Conservation (phyloP, 2,888 invertebrate species). For the Empis stercorea region DNA sequence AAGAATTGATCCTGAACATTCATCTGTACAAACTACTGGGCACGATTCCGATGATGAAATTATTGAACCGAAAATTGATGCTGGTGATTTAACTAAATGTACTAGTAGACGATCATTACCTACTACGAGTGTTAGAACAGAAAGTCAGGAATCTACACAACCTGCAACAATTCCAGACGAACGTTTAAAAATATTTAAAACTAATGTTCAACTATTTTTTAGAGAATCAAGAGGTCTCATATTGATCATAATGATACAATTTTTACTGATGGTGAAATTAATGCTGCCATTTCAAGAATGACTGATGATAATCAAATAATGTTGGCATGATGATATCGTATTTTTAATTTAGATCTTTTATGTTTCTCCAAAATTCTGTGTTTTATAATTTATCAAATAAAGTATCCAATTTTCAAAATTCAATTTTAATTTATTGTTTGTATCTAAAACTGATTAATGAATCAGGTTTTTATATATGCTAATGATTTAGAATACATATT, state of each 20-base stretch:
- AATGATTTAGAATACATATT: too few species aligned
- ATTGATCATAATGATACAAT: slow-evolving; percentile 47
- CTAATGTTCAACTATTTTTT: slow-evolving; percentile 61
- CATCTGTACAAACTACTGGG: slow-evolving; percentile 4
- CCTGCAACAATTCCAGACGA: slow-evolving; percentile 34
- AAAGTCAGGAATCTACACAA: slow-evolving; percentile 11
- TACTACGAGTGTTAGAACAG: slow-evolving; percentile 8
- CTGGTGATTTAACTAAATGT: slow-evolving; percentile 32
- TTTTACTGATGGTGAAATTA: slow-evolving; percentile 57
- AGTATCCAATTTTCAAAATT: too few species aligned
- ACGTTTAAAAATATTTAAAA: slow-evolving; percentile 54
- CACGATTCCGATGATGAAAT: slow-evolving; percentile 25
- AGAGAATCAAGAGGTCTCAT: slow-evolving; percentile 57
- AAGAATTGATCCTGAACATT: slow-evolving; percentile 17
- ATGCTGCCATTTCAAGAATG: slow-evolving; percentile 70
- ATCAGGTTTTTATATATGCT: too few species aligned
- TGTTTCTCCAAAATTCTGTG: too few species aligned
- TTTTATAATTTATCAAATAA: too few species aligned
- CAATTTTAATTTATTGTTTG: too few species aligned
- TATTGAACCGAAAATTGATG: slow-evolving; percentile 27
- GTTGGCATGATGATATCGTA: slow-evolving; percentile 71
- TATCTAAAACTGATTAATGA: too few species aligned
- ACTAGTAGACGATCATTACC: slow-evolving; percentile 25
- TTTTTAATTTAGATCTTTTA: slow-evolving; percentile 56
- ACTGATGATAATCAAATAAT: slow-evolving; percentile 84